phyloP scores from a whole-genome alignment of 2,888 invertebrate genomes.

The Pharmacophagus antenor region DNA sequence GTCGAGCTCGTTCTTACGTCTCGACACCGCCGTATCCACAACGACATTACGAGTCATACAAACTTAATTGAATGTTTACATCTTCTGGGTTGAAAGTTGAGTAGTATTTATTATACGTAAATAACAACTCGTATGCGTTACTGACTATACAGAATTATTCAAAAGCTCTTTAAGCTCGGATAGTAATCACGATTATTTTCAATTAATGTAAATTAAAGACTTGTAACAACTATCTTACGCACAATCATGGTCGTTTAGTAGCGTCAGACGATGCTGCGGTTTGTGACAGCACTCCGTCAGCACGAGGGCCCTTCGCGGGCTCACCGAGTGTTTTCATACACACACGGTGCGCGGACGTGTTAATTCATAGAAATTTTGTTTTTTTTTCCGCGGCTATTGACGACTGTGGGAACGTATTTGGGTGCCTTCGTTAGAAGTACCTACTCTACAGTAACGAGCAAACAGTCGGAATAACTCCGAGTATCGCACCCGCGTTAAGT shows the following conservation, averaged over 20 bases:
- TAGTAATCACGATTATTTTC: constrained; percentile 51
- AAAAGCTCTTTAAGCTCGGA: constrained; percentile 52
- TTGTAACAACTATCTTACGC: constrained; percentile 69
- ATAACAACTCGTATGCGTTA: constrained; percentile 52
- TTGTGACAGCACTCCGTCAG: constrained; percentile 71
- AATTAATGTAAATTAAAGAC: constrained; percentile 75
- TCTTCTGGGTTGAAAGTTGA: constrained; percentile 36
- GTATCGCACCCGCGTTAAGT: constrained; percentile 75
- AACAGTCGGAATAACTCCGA: constrained; percentile 70
- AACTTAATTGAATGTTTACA: constrained; percentile 32
- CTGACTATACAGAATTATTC: constrained; percentile 53
- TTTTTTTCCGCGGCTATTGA: constrained; percentile 74
- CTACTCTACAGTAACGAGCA: constrained; percentile 75
- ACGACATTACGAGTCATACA: constrained; percentile 22
- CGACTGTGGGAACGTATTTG: constrained; percentile 78
- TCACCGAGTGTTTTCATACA: constrained; percentile 78
- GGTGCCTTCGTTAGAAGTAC: constrained; percentile 77
- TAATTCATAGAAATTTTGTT: constrained; percentile 79
- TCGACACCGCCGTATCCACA: constrained; percentile 27
- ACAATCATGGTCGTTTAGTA: constrained; percentile 47
- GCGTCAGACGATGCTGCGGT: constrained; percentile 43
- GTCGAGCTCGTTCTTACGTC: constrained; percentile 35
- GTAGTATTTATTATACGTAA: constrained; percentile 49
- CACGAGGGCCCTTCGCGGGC: constrained; percentile 69
- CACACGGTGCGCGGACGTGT: constrained; percentile 77